Conservation (phyloP, 2,113 vertebrate genomes). For the Oreotrochilus melanogaster region DNA sequence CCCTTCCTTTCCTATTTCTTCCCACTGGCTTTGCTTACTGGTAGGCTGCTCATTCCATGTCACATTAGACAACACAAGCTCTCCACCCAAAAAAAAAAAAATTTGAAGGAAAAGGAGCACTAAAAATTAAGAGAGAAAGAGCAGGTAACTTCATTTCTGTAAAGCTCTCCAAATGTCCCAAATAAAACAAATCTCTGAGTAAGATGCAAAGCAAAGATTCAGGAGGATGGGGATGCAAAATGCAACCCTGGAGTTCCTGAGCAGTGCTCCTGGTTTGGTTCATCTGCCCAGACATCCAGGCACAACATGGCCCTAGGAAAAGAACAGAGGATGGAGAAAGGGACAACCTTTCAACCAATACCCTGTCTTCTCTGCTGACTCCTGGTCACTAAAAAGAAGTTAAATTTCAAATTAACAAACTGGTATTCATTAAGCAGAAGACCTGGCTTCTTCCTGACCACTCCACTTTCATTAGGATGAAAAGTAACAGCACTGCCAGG, state of each 20-base stretch:
- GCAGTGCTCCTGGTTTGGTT: background rate
- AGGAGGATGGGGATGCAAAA: background rate
- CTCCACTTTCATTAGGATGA: background rate
- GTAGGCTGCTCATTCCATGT: background rate
- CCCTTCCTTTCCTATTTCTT: no score
- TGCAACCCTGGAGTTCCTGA: background rate
- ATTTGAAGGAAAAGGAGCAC: background rate
- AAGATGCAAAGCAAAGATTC: background rate
- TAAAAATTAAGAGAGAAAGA: background rate
- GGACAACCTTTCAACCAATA: background rate
- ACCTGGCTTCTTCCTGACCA: background rate
- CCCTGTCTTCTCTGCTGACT: background rate
- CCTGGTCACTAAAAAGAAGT: background rate
- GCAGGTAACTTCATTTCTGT: background rate
- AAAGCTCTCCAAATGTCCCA: background rate
- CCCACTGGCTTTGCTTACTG: no score
- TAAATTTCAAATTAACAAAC: background rate
- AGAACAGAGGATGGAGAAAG: background rate
- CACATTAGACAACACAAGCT: background rate
- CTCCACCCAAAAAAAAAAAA: background rate
- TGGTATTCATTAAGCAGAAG: background rate
- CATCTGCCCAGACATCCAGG: background rate
- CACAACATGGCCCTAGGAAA: background rate
- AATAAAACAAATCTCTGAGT: background rate
- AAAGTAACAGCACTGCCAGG: background rate